A percentile compares a stretch with the other conserved stretches of the same genome.
phyloP scores from a whole-genome alignment of 2,113 vertebrate species.

The Ptilorrhoa leucosticta region DNA sequence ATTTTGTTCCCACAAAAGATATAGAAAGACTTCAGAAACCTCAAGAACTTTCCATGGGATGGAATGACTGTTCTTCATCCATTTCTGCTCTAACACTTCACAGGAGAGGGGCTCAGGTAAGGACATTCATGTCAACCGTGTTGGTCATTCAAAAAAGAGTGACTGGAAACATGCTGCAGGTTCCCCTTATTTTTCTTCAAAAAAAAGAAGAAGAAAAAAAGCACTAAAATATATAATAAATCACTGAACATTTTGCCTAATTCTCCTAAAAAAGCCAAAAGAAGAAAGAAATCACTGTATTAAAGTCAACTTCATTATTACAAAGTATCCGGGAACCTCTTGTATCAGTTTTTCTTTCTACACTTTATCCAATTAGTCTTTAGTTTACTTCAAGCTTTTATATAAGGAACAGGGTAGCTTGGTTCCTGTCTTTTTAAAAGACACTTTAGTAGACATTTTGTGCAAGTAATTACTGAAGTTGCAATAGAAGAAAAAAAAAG shows the following conservation, averaged over 20 bases:
- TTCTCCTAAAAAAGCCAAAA: background rate
- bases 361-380: conserved; percentile 12
- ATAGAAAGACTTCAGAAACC: background rate
- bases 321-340: background rate
- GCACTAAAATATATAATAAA: background rate
- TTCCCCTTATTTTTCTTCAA: background rate
- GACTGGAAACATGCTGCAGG: background rate
- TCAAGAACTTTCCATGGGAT: background rate
- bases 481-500: background rate
- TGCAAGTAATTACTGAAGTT: conserved; percentile 20
- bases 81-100: background rate
- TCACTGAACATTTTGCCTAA: background rate
- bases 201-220: background rate
- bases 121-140: rapidly evolving
- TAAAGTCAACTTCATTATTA: background rate
- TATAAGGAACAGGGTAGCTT: background rate
- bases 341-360: background rate
- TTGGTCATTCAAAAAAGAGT: background rate
- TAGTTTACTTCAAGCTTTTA: background rate
- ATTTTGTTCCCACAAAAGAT: background rate
- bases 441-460: background rate
- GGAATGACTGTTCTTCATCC: background rate
- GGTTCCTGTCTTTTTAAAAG: background rate
- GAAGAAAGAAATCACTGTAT: background rate
- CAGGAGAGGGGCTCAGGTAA: background rate